A percentile compares a stretch with the other conserved stretches of the same genome.
phyloP scores from a whole-genome alignment of 2,113 vertebrate genomes.

The Tonatia bakeri region DNA sequence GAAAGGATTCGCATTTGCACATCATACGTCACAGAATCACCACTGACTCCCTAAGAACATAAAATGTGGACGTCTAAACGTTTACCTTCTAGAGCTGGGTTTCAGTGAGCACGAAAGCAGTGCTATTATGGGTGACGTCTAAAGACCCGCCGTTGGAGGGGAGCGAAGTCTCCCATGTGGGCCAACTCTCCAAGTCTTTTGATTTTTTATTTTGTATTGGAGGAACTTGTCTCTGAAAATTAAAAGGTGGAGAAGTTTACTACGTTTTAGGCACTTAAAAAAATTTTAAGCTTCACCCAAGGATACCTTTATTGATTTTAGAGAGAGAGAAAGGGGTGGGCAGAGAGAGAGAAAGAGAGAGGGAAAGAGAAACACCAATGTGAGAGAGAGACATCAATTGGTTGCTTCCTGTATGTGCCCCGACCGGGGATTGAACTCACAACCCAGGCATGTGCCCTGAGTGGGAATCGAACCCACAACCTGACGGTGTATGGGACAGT shows the following conservation, averaged over 20 bases:
- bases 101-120: not conserved
- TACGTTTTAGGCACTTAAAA: not conserved
- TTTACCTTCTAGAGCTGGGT: conserved; percentile 3
- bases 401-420: too few species aligned
- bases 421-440: too few species aligned
- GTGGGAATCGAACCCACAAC: too few species aligned
- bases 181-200: not conserved
- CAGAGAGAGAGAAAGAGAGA: too few species aligned
- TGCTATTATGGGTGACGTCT: not conserved
- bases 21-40: not conserved
- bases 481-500: too few species aligned
- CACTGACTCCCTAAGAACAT: conserved; percentile 24
- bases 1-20: not conserved
- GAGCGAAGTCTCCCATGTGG: not conserved
- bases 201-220: not conserved
- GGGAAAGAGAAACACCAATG: too few species aligned
- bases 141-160: fast-evolving
- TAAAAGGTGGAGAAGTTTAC: not conserved
- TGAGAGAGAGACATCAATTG: too few species aligned
- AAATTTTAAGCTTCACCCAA: too few species aligned
- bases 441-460: too few species aligned
- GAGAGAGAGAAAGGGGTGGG: too few species aligned
- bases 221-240: not conserved
- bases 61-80: not conserved
- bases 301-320: too few species aligned